Percentiles rank a stretch among this genome's conserved stretches.
These are phyloP conservation scores for Origma solitaria DNA, from an alignment of 2,113 vertebrate genomes.

Conservation along the genomic window DNA sequence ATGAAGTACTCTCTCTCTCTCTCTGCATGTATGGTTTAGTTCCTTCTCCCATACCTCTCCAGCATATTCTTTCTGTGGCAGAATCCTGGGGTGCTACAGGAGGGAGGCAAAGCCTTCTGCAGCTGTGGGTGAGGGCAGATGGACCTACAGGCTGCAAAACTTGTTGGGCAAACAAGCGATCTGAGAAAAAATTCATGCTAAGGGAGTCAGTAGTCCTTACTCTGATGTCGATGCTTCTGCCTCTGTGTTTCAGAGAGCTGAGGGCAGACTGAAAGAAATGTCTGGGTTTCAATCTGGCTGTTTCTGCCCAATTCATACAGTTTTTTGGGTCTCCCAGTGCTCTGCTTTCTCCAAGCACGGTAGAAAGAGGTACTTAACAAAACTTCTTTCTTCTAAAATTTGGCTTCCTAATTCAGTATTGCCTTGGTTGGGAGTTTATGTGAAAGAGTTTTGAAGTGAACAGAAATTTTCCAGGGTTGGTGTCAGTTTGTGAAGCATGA, in stretches of 20 bases:
- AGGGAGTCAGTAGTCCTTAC: not conserved
- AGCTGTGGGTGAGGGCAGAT: not conserved
- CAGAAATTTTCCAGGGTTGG: not conserved
- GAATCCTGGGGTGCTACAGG: not conserved
- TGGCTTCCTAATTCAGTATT: not conserved
- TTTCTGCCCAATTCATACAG: not conserved
- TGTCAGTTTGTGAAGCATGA: not conserved
- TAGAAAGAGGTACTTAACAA: not conserved
- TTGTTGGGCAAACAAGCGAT: not conserved
- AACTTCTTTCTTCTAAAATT: not conserved
- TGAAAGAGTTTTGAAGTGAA: not conserved
- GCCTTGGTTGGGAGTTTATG: not conserved
- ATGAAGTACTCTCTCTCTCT: not conserved
- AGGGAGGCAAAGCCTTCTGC: not conserved
- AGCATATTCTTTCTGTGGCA: not conserved
- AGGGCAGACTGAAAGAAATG: not conserved
- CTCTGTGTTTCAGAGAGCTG: not conserved
- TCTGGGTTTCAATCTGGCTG: not conserved
- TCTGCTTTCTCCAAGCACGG: not conserved
- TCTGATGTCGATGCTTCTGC: fast-evolving
- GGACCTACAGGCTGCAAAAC: not conserved
- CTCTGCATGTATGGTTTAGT: not conserved
- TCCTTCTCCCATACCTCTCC: not conserved
- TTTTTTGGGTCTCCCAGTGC: not conserved
- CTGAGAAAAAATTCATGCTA: not conserved